Base-by-base conservation (phyloP, 1,140 invertebrate genomes). In the Gryon sp. region DNA sequence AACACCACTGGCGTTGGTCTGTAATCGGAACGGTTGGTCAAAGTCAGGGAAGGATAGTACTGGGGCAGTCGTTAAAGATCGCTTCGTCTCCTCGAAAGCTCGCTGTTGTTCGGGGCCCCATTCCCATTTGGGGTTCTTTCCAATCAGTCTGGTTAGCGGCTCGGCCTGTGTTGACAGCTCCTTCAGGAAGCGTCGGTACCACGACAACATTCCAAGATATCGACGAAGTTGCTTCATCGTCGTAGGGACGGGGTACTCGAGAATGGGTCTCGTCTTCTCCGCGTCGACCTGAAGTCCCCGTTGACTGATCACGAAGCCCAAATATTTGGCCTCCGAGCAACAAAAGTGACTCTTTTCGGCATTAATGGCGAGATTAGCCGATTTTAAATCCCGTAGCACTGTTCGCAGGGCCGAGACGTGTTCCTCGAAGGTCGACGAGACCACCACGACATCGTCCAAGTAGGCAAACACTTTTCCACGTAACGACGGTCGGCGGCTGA, bases 271-370 rank as follows among this genome's bases (percentile, higher is more conserved):
- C 2, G n/a, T 9, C n/a, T 32, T 32, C 2, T 11, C n/a, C n/a
- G n/a, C 2, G n/a, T 32, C 28, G n/a, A 32, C n/a, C 4, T 11
- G 28, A 32, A 32, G 4, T 32, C 28, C 28, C 2, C 2, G 2
- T 9, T 2, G n/a, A 4, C n/a, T 11, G n/a, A 32, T 11, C 2
- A 32, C 2, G 28, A 32, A 32, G 4, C 28, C 28, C n/a, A n/a
- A 32, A 9, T 7, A 32, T 32, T 32, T 6, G 2, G 16, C 50
- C 1, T 6, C 0, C 9, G 32, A 3, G n/a, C 50, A 16, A 26
- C 50, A 53, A 16, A 53, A 38, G 6, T 53, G 32, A 7, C 50
- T 53, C 26, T 53, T 53, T 4, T 40, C n/a, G 8, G 14, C 9
- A 11, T 38, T 53, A 5, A 40, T 40, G 1, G 50, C 26, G 0